Percentiles rank a stretch among this genome's conserved stretches.
Evolutionary conservation across 2,888 invertebrate genomes (phyloP).

Genomic region (Oasisia sp.): DNA sequence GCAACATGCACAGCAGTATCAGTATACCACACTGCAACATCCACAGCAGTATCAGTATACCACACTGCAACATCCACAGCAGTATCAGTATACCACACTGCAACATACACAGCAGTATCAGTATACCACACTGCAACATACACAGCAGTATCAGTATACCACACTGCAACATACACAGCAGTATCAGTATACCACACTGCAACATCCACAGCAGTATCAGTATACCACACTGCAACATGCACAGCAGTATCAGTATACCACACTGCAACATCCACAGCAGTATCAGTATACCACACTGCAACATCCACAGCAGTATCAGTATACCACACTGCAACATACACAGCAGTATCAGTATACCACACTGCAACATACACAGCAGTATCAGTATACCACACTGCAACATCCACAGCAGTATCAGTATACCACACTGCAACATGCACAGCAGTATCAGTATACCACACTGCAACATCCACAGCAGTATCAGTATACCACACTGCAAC

Average conservation of each 20-base stretch:
- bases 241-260: slow-evolving; percentile 70
- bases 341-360: slow-evolving; percentile 72
- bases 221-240: slow-evolving; percentile 80
- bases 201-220: slow-evolving; percentile 37
- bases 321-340: slow-evolving; percentile 79
- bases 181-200: slow-evolving; percentile 80
- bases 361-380: slow-evolving; percentile 69
- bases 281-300: slow-evolving; percentile 80
- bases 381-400: slow-evolving; percentile 80
- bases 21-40: slow-evolving; percentile 82
- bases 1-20: slow-evolving; percentile 43
- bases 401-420: background rate
- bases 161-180: slow-evolving; percentile 73
- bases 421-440: slow-evolving; percentile 78
- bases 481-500: slow-evolving; percentile 80
- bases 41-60: slow-evolving; percentile 65
- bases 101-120: slow-evolving; percentile 36
- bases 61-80: slow-evolving; percentile 74
- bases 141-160: slow-evolving; percentile 65
- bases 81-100: slow-evolving; percentile 80
- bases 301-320: background rate
- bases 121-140: slow-evolving; percentile 82
- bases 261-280: slow-evolving; percentile 71
- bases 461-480: slow-evolving; percentile 68
- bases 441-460: slow-evolving; percentile 73